A percentile compares a stretch with the other conserved stretches of the same genome.
Conservation (phyloP, 2,113 vertebrate genomes). For the Centrocercus urophasianus region DNA sequence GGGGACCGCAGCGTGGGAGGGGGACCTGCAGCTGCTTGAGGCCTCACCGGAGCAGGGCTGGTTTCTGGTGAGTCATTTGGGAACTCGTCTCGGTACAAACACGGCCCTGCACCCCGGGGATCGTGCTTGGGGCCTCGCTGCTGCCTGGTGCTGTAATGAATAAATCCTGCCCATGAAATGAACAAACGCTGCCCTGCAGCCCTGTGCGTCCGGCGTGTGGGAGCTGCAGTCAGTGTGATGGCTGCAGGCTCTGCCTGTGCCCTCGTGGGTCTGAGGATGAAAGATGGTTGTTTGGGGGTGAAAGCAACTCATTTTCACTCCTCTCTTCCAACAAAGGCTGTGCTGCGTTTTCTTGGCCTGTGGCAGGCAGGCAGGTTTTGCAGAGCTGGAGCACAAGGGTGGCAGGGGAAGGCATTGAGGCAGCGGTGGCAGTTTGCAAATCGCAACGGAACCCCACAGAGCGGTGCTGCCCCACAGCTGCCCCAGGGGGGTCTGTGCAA, state of each 20-base stretch:
- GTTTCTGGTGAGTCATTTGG: neutral
- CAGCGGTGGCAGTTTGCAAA: neutral
- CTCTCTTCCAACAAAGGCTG: neutral
- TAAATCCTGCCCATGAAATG: neutral
- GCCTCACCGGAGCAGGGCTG: neutral
- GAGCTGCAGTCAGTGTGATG: neutral
- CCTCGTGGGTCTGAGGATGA: neutral
- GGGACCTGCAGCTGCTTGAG: rapidly evolving
- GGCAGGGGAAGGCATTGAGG: neutral
- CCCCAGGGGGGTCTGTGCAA: neutral
- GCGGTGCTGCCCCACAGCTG: neutral
- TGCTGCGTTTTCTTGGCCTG: neutral
- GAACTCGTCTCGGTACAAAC: neutral
- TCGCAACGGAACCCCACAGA: neutral
- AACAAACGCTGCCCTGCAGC: neutral
- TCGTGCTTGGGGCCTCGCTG: neutral
- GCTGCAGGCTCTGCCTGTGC: neutral
- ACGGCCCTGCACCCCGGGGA: neutral
- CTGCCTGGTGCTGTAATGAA: neutral
- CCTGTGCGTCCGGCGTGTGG: neutral
- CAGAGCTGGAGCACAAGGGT: rapidly evolving
- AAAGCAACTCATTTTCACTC: neutral
- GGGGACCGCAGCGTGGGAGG: neutral
- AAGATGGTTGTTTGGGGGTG: neutral
- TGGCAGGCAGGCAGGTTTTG: neutral